Evolutionary conservation across 1,140 invertebrate genomes (phyloP).

Genomic region (Andricus grossulariae): DNA sequence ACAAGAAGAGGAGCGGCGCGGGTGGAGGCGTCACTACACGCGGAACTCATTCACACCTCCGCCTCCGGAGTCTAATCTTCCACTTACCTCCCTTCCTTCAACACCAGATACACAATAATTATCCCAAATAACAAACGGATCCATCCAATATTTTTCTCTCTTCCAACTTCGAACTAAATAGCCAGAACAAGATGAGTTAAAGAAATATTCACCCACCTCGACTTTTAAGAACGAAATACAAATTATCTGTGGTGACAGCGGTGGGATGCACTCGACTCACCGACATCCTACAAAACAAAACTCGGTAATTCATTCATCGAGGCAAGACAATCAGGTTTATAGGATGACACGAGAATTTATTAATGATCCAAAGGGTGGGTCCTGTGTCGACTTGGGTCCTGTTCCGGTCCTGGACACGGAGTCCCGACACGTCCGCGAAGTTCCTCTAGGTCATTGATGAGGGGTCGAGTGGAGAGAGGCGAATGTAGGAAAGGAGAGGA

Average conservation of each 20-base stretch:
- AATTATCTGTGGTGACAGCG: too few relatives aligned
- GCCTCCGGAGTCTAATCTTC: constrained; percentile 43
- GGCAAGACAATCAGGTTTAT: constrained; percentile 67
- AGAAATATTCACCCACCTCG: too few relatives aligned
- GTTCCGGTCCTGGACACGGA: constrained; percentile 41
- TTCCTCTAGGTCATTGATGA: constrained; percentile 47
- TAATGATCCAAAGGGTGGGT: constrained; percentile 63
- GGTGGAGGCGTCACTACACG: constrained; percentile 61
- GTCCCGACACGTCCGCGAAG: constrained; percentile 50
- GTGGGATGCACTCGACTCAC: too few relatives aligned
- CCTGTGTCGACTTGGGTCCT: constrained; percentile 45
- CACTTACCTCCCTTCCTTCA: constrained; percentile 48
- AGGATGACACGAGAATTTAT: constrained; percentile 66
- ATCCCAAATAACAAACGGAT: constrained; percentile 7
- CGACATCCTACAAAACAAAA: too few relatives aligned
- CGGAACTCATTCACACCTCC: constrained; percentile 67
- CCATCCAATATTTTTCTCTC: background rate
- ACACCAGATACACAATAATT: constrained; percentile 6
- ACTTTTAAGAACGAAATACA: too few relatives aligned
- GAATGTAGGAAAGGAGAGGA: constrained; percentile 52
- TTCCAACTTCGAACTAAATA: background rate
- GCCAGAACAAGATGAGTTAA: too few relatives aligned
- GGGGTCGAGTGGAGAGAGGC: constrained; percentile 41
- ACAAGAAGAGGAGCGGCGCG: constrained; percentile 53
- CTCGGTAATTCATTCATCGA: constrained; percentile 13